Conservation (phyloP, 1,140 invertebrate genomes). For the Caenorhabditis inopinata region DNA sequence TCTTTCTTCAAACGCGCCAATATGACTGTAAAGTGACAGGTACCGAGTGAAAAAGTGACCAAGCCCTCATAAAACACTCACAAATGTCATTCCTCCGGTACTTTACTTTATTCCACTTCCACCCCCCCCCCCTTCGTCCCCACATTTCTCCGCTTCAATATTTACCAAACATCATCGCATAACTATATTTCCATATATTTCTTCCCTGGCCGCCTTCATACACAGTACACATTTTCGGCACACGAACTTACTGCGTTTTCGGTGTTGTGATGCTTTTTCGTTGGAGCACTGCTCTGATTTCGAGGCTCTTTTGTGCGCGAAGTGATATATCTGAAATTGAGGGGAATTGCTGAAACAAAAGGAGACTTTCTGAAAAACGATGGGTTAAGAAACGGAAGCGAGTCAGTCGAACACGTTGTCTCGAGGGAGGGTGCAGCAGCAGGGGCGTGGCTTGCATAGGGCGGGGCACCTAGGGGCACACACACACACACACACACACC, state of each 20-base stretch:
- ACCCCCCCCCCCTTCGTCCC: no score
- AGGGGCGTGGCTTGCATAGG: neutral
- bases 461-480: neutral
- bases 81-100: neutral
- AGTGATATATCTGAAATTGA: no score
- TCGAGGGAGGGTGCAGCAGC: neutral
- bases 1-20: no score
- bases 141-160: no score
- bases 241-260: no score
- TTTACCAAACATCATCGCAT: slow-evolving; percentile 1
- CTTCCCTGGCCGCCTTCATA: no score
- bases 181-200: neutral
- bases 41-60: neutral
- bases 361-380: neutral
- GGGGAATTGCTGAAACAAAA: no score
- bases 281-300: no score
- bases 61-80: neutral
- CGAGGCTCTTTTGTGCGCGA: no score
- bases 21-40: neutral
- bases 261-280: no score
- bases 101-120: neutral
- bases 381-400: neutral
- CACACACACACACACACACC: no score
- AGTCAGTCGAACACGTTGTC: neutral
- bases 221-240: no score